Percentiles rank a stretch among this genome's conserved stretches.
These are phyloP conservation scores for Sebastes ruberrimus DNA, from an alignment of 2,797 vertebrate species.

Conservation along the genomic window DNA sequence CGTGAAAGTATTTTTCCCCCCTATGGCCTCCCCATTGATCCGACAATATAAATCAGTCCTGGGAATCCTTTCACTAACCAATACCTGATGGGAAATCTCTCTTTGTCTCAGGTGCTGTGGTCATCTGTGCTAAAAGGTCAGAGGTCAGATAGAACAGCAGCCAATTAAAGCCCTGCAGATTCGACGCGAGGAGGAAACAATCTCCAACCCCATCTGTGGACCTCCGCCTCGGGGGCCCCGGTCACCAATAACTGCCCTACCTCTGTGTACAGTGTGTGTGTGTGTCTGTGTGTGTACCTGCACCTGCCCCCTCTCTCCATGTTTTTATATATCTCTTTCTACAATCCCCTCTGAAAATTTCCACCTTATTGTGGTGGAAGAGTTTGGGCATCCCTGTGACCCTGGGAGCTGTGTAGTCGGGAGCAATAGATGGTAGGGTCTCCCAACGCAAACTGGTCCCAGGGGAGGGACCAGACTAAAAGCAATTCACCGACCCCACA, in stretches of 20 bases:
- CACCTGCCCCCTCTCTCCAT: background rate
- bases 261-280: background rate
- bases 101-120: conserved; percentile 53
- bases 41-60: conserved; percentile 17
- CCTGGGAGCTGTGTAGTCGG: background rate
- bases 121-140: conserved; percentile 64
- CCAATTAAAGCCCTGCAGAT: conserved; percentile 72
- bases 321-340: background rate
- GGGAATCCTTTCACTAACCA: conserved; percentile 37
- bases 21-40: conserved; percentile 44
- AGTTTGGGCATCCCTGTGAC: background rate
- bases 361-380: background rate
- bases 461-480: background rate
- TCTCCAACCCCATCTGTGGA: conserved; percentile 68
- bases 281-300: background rate
- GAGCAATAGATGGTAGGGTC: background rate
- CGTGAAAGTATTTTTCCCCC: conserved; percentile 7
- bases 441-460: background rate
- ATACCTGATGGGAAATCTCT: conserved; percentile 54
- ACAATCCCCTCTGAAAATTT: background rate
- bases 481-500: background rate
- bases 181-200: conserved; percentile 56
- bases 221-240: conserved; percentile 40
- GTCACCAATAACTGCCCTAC: conserved; percentile 30
- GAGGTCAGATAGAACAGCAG: conserved; percentile 59